phyloP scores from a whole-genome alignment of 2,888 invertebrate genomes.

The Hirudinaria manillensis region DNA sequence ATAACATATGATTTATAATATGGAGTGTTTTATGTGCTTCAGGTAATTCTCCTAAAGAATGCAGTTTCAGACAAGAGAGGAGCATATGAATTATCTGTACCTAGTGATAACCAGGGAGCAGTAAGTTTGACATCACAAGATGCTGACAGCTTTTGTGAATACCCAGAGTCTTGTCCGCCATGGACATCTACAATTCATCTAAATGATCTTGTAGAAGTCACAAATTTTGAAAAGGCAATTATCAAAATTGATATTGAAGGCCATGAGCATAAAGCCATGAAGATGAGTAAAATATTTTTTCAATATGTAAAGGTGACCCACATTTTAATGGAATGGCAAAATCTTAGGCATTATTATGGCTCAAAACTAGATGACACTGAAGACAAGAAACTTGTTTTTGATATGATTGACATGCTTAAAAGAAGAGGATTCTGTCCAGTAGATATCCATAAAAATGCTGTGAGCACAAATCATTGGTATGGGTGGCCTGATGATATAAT shows the following conservation, averaged over 20 bases:
- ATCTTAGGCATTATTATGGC: constrained; percentile 36
- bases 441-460: constrained; percentile 30
- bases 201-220: constrained; percentile 38
- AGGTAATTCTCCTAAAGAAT: constrained; percentile 38
- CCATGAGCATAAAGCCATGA: constrained; percentile 39
- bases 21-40: neutral
- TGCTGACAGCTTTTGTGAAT: constrained; percentile 29
- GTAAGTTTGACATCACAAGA: constrained; percentile 27
- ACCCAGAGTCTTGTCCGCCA: constrained; percentile 19
- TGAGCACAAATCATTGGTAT: constrained; percentile 36
- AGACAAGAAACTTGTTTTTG: constrained; percentile 37
- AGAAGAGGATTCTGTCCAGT: constrained; percentile 33
- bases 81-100: constrained; percentile 23
- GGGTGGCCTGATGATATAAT: constrained; percentile 41
- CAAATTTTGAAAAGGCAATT: constrained; percentile 37
- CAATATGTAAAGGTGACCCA: constrained; percentile 34
- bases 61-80: constrained; percentile 35
- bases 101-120: constrained; percentile 37
- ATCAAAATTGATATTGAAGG: constrained; percentile 42
- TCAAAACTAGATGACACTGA: constrained; percentile 29
- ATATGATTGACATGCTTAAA: constrained; percentile 34
- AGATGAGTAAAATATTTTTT: constrained; percentile 32
- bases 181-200: constrained; percentile 30
- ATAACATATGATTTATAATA: neutral
- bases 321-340: constrained; percentile 42